Percentiles rank a stretch among this genome's conserved stretches.
phyloP scores from a whole-genome alignment of 2,888 invertebrate genomes.

The Polylopha cassiicola region DNA sequence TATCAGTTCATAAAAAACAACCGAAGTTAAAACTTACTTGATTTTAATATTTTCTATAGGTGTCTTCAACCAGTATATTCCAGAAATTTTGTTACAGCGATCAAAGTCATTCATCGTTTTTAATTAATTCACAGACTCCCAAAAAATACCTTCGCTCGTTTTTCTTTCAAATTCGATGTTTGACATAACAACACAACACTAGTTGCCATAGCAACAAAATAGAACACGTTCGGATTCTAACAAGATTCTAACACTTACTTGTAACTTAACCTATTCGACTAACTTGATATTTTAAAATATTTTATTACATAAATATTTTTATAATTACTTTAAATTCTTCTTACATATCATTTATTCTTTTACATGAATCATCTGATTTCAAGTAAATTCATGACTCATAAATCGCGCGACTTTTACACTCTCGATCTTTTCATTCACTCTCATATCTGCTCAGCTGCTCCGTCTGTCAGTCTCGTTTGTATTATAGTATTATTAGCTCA shows the following conservation, averaged over 20 bases:
- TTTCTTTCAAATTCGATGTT: background rate
- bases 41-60: constrained; percentile 69
- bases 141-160: constrained; percentile 6
- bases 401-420: no score
- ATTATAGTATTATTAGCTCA: background rate
- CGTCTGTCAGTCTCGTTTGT: background rate
- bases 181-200: constrained; percentile 7
- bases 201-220: constrained; percentile 23
- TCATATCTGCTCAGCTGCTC: no score
- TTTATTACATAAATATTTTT: no score
- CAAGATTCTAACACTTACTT: background rate
- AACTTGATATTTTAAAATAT: no score
- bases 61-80: constrained; percentile 71
- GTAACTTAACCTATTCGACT: no score
- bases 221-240: constrained; percentile 17
- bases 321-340: no score
- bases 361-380: no score
- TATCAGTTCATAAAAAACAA: no score
- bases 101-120: constrained; percentile 52
- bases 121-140: background rate
- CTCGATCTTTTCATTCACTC: background rate
- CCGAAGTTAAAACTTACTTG: constrained; percentile 57
- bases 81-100: constrained; percentile 58
- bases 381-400: no score
- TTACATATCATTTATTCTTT: no score